These are phyloP conservation scores for Rallus limicola DNA, from an alignment of 2,113 vertebrate genomes.

Conservation along the genomic window DNA sequence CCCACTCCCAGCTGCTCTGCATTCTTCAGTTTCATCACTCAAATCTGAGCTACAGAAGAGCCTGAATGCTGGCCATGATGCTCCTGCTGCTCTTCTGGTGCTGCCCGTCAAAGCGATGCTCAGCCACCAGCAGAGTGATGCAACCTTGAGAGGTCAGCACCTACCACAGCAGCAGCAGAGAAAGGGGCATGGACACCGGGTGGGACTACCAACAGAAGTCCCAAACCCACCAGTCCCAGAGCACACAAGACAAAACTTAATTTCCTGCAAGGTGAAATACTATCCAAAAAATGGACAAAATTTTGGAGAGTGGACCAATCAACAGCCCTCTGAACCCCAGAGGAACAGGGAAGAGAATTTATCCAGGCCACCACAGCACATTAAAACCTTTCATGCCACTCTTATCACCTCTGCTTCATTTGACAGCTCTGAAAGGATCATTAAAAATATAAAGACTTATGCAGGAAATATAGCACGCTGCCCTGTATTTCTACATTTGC, in stretches of 20 bases:
- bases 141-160: neutral
- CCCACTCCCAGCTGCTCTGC: constrained; percentile 69
- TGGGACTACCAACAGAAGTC: accelerated
- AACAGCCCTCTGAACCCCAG: neutral
- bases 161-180: accelerated
- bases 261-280: neutral
- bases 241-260: neutral
- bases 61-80: neutral
- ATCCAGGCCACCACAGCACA: neutral
- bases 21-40: constrained; percentile 67
- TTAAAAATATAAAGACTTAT: neutral
- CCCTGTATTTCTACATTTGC: neutral
- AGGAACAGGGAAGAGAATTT: neutral
- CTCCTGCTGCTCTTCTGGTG: neutral
- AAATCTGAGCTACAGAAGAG: constrained; percentile 35
- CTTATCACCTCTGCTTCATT: neutral
- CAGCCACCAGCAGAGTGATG: neutral
- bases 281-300: neutral
- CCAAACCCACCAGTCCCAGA: neutral
- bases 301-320: neutral
- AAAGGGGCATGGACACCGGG: neutral
- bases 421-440: neutral
- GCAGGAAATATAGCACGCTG: neutral
- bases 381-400: neutral
- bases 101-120: neutral